These are phyloP conservation scores for Semnopithecus entellus DNA, from an alignment of 2,113 vertebrate species.

Conservation along the genomic window DNA sequence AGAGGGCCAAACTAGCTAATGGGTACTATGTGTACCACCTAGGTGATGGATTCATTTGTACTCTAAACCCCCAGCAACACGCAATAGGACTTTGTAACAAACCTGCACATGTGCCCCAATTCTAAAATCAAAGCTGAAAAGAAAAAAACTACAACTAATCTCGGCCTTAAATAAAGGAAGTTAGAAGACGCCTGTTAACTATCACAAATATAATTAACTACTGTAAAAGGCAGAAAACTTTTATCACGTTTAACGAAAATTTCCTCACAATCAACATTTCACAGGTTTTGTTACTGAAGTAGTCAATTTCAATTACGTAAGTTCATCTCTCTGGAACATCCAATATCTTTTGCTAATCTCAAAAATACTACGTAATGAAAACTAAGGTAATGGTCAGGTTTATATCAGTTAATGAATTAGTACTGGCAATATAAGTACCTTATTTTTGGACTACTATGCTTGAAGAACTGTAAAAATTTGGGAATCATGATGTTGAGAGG, in stretches of 20 bases:
- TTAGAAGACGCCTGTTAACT: neutral
- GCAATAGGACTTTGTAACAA: too few species aligned
- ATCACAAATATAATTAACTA: neutral
- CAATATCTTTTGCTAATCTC: neutral
- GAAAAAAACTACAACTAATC: neutral
- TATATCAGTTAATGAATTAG: neutral
- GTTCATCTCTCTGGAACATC: neutral
- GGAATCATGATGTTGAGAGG: conserved; percentile 99
- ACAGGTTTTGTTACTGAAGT: neutral
- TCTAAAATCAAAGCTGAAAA: neutral
- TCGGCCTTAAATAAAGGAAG: neutral
- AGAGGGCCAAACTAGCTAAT: too few species aligned
- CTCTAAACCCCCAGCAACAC: too few species aligned
- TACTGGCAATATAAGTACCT: conserved; percentile 83
- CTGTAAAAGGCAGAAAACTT: neutral
- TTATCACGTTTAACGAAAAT: neutral
- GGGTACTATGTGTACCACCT: too few species aligned
- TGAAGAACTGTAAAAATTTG: conserved; percentile 98
- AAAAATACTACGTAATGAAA: neutral
- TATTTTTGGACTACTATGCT: conserved; percentile 98
- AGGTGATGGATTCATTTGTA: too few species aligned
- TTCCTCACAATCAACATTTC: neutral
- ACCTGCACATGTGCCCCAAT: too few species aligned
- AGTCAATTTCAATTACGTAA: neutral
- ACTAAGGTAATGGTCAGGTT: neutral